Base-by-base conservation (phyloP, 2,888 invertebrate species). In the Anthophora plumipes region DNA sequence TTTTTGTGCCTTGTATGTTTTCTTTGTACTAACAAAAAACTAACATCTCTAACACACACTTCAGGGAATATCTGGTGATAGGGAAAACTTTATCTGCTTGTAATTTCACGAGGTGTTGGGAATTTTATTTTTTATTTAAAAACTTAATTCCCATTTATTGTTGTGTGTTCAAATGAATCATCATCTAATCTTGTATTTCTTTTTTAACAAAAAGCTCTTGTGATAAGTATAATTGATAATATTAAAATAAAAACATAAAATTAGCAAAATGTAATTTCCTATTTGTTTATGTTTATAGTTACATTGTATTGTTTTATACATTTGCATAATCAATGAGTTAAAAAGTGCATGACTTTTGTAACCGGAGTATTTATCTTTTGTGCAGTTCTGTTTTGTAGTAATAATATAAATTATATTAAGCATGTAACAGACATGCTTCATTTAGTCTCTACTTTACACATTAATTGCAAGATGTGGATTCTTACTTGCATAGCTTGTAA, bases 51-150 rank as follows among this genome's bases (percentile, higher is more conserved):
- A 89, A 89, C 82, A 86, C 84, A 87, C 85, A 88, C 89, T 90
- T 87, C 82, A 89, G 91, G 92, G 91, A 92, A 92, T 91, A 92
- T 92, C 92, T 91, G 92, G 92, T 92, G 91, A 87, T 90, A 88
- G 84, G 84, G 82, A 88, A 72, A 77, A 83, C 73, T 61, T 77
- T 69, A 52, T 37, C 60, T 80, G 68, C 63, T 75, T 74, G 20
- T 69, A 64, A 59, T 73, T 77, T 81, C 43, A 57, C 20, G 48
- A 72, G 76, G 48, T 82, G 66, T 77, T 75, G 70, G 75, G 55
- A 80, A 57, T 57, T 85, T 57, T 80, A 61, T 55, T 82, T 66
- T 50, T 67, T 31, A 52, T 41, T 48, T 61, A 55, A 61, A 31
- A 37, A 60, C 39, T 74, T 22, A 54, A 81, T 75, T 70, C 71